Conservation (phyloP, 2,888 invertebrate genomes). For the Hofmannophila pseudospretella region DNA sequence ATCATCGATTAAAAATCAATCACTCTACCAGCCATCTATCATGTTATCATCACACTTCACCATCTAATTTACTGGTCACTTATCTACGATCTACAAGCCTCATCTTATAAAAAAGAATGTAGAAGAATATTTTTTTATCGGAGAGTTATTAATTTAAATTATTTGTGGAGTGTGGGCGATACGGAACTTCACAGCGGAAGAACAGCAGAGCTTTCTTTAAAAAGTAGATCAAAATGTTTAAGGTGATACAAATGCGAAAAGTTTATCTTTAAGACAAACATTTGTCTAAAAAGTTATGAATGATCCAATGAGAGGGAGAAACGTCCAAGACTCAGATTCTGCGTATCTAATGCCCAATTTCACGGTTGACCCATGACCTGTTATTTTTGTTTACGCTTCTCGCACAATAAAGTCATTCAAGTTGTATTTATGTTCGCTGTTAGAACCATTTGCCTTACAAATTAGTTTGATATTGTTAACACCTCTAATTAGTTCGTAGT, state of each 20-base stretch:
- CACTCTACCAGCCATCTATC: conserved; percentile 8
- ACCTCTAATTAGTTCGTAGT: conserved; percentile 18
- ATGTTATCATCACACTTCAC: conserved; percentile 10
- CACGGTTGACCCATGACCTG: background rate
- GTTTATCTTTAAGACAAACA: too few species aligned
- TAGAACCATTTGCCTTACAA: conserved; percentile 11
- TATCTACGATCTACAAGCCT: conserved; percentile 3
- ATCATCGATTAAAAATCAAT: conserved; percentile 11
- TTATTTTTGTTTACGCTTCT: background rate
- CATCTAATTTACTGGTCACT: conserved; percentile 11
- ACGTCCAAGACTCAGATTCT: background rate
- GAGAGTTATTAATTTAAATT: conserved; percentile 8
- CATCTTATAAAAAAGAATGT: conserved; percentile 8
- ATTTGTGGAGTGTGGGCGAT: conserved; percentile 4
- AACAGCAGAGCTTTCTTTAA: background rate
- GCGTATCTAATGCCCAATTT: background rate
- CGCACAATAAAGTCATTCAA: conserved; percentile 1
- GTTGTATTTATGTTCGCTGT: background rate
- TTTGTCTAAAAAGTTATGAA: too few species aligned
- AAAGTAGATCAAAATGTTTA: background rate
- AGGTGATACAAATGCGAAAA: too few species aligned
- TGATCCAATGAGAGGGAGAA: background rate
- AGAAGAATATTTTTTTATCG: conserved; percentile 3
- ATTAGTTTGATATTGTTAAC: conserved; percentile 11
- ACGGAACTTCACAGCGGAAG: too few species aligned